Percentiles rank a stretch among this genome's conserved stretches.
Evolutionary conservation across 2,888 invertebrate species (phyloP).

Genomic region (Candidula unifasciata): DNA sequence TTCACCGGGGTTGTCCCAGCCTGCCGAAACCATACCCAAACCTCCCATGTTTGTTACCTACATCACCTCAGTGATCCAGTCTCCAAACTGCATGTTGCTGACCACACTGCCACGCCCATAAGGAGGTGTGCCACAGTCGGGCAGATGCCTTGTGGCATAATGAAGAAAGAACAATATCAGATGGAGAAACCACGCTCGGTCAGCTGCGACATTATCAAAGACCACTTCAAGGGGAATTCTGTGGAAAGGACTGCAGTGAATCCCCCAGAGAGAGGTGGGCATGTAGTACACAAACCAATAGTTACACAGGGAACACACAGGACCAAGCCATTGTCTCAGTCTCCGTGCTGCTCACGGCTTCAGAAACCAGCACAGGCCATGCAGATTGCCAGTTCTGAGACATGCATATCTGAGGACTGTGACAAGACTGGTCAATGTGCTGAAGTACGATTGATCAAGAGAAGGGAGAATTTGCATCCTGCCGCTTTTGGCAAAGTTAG

Average conservation of each 20-base stretch:
- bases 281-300: background rate
- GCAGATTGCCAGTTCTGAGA: background rate
- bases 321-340: constrained; percentile 24
- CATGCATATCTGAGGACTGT: background rate
- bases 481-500: background rate
- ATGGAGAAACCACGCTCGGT: constrained; percentile 6
- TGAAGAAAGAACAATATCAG: background rate
- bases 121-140: background rate
- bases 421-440: too few species aligned
- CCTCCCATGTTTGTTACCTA: background rate
- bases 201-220: constrained; percentile 11
- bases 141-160: background rate
- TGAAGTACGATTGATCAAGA: background rate
- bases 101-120: background rate
- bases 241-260: background rate
- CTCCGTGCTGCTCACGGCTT: constrained; percentile 26
- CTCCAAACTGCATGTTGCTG: background rate
- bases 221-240: constrained; percentile 4
- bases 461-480: background rate
- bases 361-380: background rate
- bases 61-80: background rate
- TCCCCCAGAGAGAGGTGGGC: background rate
- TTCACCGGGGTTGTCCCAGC: background rate
- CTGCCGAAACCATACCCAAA: background rate
- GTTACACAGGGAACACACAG: background rate